Base-by-base conservation (phyloP, 2,113 vertebrate species). In the Gymnogyps californianus region DNA sequence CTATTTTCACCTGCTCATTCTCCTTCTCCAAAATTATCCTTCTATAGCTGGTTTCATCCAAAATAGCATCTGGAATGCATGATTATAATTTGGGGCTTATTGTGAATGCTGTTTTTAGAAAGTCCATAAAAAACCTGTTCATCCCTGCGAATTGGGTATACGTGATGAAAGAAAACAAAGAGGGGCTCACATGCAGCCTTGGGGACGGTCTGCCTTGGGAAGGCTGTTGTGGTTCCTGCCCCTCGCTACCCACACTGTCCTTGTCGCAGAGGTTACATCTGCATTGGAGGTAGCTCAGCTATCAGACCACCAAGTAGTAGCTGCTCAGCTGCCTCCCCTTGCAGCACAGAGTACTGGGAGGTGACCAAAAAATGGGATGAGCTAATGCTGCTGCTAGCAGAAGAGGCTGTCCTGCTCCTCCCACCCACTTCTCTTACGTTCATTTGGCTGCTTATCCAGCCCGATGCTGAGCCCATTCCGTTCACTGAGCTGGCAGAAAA, bases 1-100 rank as follows among this genome's bases (percentile, higher is more conserved):
- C 36, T 74, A 32, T 74, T 79, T 83, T 94, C 90, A 96, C 74
- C 90, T 92, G 77, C 44, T 91, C 11, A 38, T 64, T 72, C 55
- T 86, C 59, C 17, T 82, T 82, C 66, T 90, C 55, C 64, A 64
- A 65, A 91, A 87, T 89, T 70, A 86, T 86, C 38, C 13, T 92
- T 84, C 71, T 66, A 32, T 47, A 87, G 52, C 47, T 82, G 4
- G 3, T 64, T 84, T 82, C 49, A 82, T 75, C 72, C 40, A 71
- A 89, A 93, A 91, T 14, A 92, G 65, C 44, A 87, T 32, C 65
- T 64, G n/a, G 49, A 87, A 87, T n/a, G 49, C 28, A 36, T 26
- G 16, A 64, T 11, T 70, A 34, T 20, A 86, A 83, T 81, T 83
- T 24, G 18, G 29, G 16, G 17, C 6, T 93, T 57, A 58, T 42